Conservation (phyloP, 2,113 vertebrate species). For the Cephalopterus ornatus region DNA sequence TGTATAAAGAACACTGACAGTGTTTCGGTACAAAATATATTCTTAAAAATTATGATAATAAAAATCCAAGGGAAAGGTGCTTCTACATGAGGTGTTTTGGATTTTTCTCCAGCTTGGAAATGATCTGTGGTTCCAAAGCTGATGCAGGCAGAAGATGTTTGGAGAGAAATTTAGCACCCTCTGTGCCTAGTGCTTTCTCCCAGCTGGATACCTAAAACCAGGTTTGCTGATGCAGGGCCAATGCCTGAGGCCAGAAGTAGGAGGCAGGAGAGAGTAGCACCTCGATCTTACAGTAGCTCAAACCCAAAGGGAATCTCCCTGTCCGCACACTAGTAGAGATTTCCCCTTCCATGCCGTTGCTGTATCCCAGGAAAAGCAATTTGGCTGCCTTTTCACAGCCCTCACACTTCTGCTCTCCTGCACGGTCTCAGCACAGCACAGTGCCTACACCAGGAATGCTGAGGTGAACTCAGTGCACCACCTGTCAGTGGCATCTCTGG, state of each 20-base stretch:
- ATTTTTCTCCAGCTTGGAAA: constrained; percentile 57
- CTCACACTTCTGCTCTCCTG: background rate
- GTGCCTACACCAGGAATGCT: background rate
- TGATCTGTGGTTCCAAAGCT: background rate
- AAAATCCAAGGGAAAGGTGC: constrained; percentile 63
- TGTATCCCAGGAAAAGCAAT: background rate
- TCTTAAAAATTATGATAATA: constrained; percentile 69
- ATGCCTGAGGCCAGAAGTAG: background rate
- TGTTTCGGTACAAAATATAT: constrained; percentile 78
- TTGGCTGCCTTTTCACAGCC: background rate
- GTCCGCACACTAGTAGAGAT: background rate
- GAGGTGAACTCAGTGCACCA: background rate
- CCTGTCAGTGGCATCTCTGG: background rate
- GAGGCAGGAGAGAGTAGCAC: background rate
- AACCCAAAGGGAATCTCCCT: background rate
- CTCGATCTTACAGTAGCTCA: background rate
- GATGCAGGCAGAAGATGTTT: background rate
- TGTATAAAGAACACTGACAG: constrained; percentile 74
- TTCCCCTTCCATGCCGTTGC: background rate
- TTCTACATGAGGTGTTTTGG: constrained; percentile 63
- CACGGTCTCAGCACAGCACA: fast-evolving
- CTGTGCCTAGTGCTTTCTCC: background rate
- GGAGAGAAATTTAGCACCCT: background rate
- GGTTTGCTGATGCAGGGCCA: background rate
- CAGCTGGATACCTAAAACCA: background rate